Percentiles rank a stretch among this genome's conserved stretches.
Evolutionary conservation across 2,888 invertebrate species (phyloP).

Genomic region (Pyrrhosoma nymphula): DNA sequence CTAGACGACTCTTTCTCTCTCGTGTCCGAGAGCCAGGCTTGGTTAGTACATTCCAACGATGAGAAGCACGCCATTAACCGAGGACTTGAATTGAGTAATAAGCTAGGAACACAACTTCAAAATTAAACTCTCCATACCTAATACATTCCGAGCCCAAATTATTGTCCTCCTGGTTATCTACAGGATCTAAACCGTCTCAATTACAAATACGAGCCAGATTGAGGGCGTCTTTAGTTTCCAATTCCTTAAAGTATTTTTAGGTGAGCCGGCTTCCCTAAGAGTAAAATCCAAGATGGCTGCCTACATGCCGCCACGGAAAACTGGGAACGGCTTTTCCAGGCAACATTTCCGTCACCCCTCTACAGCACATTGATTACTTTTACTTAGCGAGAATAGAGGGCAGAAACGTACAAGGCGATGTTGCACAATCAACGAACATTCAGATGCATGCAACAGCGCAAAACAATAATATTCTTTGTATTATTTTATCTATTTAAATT

Average conservation of each 20-base stretch:
- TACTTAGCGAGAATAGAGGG: conserved; percentile 67
- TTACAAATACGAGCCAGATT: conserved; percentile 68
- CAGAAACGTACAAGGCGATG: conserved; percentile 68
- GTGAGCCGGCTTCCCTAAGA: conserved; percentile 87
- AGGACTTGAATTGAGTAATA: conserved; percentile 72
- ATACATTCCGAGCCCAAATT: conserved; percentile 82
- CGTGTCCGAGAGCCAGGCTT: neutral
- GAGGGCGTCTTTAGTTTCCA: conserved; percentile 56
- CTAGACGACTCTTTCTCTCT: neutral
- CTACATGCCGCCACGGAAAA: conserved; percentile 84
- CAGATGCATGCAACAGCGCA: conserved; percentile 63
- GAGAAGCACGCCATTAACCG: conserved; percentile 84
- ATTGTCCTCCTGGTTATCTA: conserved; percentile 68
- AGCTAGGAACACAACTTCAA: conserved; percentile 70
- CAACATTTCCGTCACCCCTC: conserved; percentile 71
- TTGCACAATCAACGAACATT: conserved; percentile 65
- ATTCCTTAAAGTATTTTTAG: conserved; percentile 78
- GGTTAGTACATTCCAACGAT: conserved; percentile 48
- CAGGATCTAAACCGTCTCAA: conserved; percentile 51
- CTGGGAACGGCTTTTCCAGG: conserved; percentile 77
- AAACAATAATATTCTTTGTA: conserved; percentile 28
- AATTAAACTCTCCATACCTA: conserved; percentile 82
- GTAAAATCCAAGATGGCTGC: conserved; percentile 90
- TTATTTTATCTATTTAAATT: conserved; percentile 3
- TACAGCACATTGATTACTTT: conserved; percentile 70